Percentiles rank a stretch among this genome's conserved stretches.
These are phyloP conservation scores for Nesidiocoris tenuis DNA, from an alignment of 2,888 invertebrate genomes.

Conservation along the genomic window DNA sequence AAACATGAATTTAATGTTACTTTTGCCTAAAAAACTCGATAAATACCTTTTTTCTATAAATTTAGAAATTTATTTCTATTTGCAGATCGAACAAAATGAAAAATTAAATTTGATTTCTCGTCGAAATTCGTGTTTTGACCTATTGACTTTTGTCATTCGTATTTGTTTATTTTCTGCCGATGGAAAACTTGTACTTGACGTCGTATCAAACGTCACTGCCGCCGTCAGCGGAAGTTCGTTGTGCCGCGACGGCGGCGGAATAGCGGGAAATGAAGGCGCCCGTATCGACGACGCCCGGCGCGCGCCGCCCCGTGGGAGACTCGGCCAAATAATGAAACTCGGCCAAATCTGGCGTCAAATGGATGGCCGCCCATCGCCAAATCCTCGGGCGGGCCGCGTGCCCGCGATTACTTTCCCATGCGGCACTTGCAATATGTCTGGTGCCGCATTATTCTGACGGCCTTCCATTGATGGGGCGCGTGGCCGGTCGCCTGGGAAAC, in stretches of 20 bases:
- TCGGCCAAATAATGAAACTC: conserved; percentile 14
- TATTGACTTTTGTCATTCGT: no score
- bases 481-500: conserved; percentile 38
- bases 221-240: not conserved
- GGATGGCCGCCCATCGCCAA: conserved; percentile 1
- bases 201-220: no score
- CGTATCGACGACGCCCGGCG: not conserved
- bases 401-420: conserved; percentile 41
- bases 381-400: conserved; percentile 29
- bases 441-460: conserved; percentile 22
- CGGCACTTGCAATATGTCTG: conserved; percentile 43
- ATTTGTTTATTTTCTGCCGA: no score
- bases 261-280: conserved; percentile 16
- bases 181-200: no score
- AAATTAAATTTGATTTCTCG: no score
- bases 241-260: not conserved
- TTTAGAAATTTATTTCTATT: no score
- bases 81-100: no score
- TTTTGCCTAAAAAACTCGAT: no score
- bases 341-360: not conserved
- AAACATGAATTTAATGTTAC: no score
- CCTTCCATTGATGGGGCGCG: conserved; percentile 15
- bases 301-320: conserved; percentile 35
- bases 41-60: no score
- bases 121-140: no score